Conservation (phyloP, 2,888 invertebrate genomes). For the Esperia sulphurella region DNA sequence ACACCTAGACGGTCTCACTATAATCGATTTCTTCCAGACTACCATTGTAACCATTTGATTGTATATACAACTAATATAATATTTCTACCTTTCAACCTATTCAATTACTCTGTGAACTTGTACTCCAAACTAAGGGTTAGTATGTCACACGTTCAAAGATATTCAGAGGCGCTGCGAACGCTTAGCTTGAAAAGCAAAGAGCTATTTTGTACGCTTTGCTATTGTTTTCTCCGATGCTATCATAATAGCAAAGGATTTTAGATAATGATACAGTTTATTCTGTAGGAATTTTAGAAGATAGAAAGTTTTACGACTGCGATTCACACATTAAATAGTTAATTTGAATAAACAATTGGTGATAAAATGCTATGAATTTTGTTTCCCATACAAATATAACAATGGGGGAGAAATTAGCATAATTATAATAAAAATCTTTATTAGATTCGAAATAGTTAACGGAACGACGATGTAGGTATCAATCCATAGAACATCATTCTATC, state of each 20-base stretch:
- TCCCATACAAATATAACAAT: not conserved
- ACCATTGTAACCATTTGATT: too few relatives aligned
- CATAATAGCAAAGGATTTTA: conserved; percentile 5
- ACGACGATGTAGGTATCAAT: too few relatives aligned
- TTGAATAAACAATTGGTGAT: not conserved
- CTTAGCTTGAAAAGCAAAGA: conserved; percentile 8
- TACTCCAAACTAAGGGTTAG: conserved; percentile 1
- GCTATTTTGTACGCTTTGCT: conserved; percentile 13
- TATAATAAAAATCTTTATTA: not conserved
- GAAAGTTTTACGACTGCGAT: conserved; percentile 3
- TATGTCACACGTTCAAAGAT: conserved; percentile 13
- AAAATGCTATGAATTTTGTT: not conserved
- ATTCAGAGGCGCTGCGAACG: conserved; percentile 15
- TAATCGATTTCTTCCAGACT: too few relatives aligned
- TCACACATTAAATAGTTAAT: conserved; percentile 6
- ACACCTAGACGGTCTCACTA: too few relatives aligned
- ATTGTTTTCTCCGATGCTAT: conserved; percentile 10
- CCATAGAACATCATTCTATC: too few relatives aligned
- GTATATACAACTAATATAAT: too few relatives aligned
- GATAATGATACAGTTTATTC: conserved; percentile 9
- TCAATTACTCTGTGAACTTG: too few relatives aligned
- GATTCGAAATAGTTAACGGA: not conserved
- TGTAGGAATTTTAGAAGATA: not conserved
- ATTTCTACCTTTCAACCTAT: too few relatives aligned
- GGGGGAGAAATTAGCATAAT: too few relatives aligned